Evolutionary conservation across 2,888 invertebrate species (phyloP), one percentile per base, ranked within the genome.

Genomic region (Mimachlamys varia): DNA sequence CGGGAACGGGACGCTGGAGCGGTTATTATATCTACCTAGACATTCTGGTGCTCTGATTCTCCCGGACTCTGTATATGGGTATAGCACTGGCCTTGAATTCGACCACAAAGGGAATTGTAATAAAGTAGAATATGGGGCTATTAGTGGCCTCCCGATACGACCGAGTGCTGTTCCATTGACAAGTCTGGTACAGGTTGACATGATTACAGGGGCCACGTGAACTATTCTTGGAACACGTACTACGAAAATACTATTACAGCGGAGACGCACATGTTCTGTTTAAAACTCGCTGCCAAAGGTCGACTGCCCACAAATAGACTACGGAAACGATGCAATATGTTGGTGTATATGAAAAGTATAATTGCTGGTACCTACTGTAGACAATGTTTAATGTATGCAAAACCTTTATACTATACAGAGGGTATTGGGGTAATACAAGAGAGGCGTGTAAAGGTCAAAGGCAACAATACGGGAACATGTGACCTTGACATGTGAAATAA

Each of bases 61-160:
- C 76, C 27, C 33, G 27, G 76, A 76, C 76, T 13, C 76, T 33
- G 76, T 76, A 76, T 76, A 76, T 76, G 27, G 76, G 33, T 76
- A 76, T 76, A 76, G 0, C 22, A 15, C 22, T 22, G 76, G 76
- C 76, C 76, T 76, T 76, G 76, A 76, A 33, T 76, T 27, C 33
- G 3, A 76, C 27, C 33, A 76, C 76, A 76, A 76, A 33, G 76
- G 76, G 76, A 27, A 76, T 76, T 76, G 62, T 76, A 76, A 76
- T 76, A 76, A 76, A 76, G 76, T 76, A 76, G 27, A 27, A 76
- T 76, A 27, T 76, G 33, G 76, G 76, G 76, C 33, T 76, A 76
- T 76, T 76, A 76, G 76, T 76, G 76, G 33, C 33, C 76, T 13
- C 33, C 0, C 33, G 76, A 76, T 76, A 12, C 10, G 76, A 76